Conservation (phyloP, 2,797 vertebrate species). For the Cuculus canorus region DNA sequence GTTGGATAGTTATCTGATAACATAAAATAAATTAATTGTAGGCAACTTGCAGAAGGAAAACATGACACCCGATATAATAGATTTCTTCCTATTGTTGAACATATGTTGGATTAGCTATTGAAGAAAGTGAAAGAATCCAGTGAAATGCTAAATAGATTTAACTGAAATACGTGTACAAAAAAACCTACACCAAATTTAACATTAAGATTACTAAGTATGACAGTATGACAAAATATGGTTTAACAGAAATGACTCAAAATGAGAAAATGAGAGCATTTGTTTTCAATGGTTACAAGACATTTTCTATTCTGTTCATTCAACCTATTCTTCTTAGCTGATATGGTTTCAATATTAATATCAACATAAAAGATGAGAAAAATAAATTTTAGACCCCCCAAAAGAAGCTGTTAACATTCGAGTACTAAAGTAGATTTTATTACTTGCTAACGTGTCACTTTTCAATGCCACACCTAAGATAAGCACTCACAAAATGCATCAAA, state of each 20-base stretch:
- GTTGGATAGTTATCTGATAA: not conserved
- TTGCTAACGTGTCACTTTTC: not conserved
- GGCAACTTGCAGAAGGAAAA: not conserved
- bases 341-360: slow-evolving; percentile 70
- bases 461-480: not conserved
- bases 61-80: not conserved
- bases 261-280: slow-evolving; percentile 46
- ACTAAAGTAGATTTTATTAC: slow-evolving; percentile 32
- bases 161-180: not conserved
- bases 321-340: not conserved
- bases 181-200: not conserved
- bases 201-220: not conserved
- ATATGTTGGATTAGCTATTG: not conserved
- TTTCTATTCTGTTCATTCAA: slow-evolving; percentile 32
- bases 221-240: not conserved
- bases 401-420: slow-evolving; percentile 25
- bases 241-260: slow-evolving; percentile 38
- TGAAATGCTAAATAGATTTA: slow-evolving; percentile 6
- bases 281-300: not conserved
- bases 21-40: not conserved
- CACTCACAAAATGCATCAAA: not conserved
- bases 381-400: slow-evolving; percentile 48
- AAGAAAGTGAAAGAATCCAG: slow-evolving; percentile 8
- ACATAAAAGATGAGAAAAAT: slow-evolving; percentile 68
- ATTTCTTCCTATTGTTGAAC: not conserved